Percentiles rank a stretch among this genome's conserved stretches.
phyloP scores from a whole-genome alignment of 2,888 invertebrate genomes.

The Stictocephala bisonia region DNA sequence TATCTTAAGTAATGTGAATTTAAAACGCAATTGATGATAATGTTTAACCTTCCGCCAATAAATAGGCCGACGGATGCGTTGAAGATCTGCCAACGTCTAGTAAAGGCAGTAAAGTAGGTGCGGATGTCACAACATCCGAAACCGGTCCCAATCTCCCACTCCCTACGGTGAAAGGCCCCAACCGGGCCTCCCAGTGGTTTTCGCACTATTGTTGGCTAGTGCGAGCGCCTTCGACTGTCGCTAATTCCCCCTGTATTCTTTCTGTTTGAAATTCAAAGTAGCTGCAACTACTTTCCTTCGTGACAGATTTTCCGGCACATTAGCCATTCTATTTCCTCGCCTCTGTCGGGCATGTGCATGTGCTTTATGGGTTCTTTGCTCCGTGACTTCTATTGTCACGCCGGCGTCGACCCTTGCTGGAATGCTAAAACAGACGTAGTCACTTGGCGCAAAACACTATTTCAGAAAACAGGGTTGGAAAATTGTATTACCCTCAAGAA shows the following conservation, averaged over 20 bases:
- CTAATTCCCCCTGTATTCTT: slow-evolving; percentile 24
- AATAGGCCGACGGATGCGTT: no score
- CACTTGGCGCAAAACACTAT: no score
- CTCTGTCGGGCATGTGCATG: slow-evolving; percentile 19
- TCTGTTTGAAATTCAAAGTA: slow-evolving; percentile 33
- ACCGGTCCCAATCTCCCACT: background rate
- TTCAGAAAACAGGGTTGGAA: no score
- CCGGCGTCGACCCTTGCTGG: no score
- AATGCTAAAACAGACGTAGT: no score
- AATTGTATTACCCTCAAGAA: no score
- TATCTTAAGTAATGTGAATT: no score
- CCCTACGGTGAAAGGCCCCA: background rate
- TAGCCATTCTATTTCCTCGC: slow-evolving; percentile 35
- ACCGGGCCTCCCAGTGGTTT: slow-evolving; percentile 3
- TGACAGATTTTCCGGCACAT: slow-evolving; percentile 37
- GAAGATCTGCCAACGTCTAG: no score
- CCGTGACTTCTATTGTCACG: no score
- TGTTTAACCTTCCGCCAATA: no score
- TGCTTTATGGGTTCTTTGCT: slow-evolving; percentile 29
- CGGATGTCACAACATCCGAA: background rate
- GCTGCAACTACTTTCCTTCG: slow-evolving; percentile 28
- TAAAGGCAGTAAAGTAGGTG: no score
- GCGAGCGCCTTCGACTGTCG: slow-evolving; percentile 1
- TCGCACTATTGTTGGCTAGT: slow-evolving; percentile 15
- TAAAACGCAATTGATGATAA: no score